Base-by-base conservation (phyloP, 2,888 invertebrate genomes). In the Epistrophe eligans region DNA sequence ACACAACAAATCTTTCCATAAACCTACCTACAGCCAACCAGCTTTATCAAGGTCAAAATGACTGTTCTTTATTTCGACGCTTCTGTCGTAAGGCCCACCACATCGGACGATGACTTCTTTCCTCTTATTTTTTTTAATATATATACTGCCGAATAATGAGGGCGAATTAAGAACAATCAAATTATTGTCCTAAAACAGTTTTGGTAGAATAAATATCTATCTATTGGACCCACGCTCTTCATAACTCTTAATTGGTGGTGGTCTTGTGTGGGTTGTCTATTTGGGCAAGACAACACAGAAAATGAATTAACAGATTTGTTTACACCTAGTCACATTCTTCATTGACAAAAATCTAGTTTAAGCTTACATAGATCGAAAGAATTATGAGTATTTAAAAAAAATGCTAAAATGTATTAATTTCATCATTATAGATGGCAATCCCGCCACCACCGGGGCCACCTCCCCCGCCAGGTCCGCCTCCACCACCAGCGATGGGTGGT, bases 401-500 rank as follows among this genome's bases (percentile, higher is more conserved):
- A 64, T 19, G 10, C 32, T 45, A 52, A 79, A n/a, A 52, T 50
- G 9, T 17, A 9, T 28, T 72, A 48, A 11, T 71, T 72, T 77
- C 17, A 0, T 4, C 0, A 62, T 89, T 90, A 1, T 72, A 93
- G 92, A 93, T 93, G 93, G 93, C 93, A 82, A 92, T 92, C 89
- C 96, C 96, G 79, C 94, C 94, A 81, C 95, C 95, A 79, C 92
- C 93, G 87, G 92, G 92, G 79, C 95, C 96, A 80, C 95, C 95
- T 79, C 95, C 95, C 73, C 95, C 95, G 62, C 95, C 95, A 28
- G 95, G 95, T 89, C 95, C 96, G 24, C 94, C 96, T 62, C 95
- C 95, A 52, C 94, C 95, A 28, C 94, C 95, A 19, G 94, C 94
- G 4, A 92, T 92, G 90, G 91, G 91, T 72, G 91, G 91, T 4